Base-by-base conservation (phyloP, 2,888 invertebrate species). In the Cyclophora punctaria region DNA sequence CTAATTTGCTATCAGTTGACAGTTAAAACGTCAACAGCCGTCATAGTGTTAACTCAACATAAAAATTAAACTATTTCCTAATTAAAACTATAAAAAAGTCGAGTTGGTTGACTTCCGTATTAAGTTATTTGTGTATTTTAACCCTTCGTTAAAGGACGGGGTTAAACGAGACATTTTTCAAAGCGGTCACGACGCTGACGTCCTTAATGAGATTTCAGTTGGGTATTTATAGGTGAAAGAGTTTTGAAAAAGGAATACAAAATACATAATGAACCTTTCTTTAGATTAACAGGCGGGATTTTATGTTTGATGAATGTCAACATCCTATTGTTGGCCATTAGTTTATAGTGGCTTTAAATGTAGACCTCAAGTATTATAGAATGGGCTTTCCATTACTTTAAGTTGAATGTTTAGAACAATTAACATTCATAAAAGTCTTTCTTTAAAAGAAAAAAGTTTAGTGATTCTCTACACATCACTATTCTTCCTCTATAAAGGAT, bases 111-210 rank as follows among this genome's bases (percentile, higher is more conserved):
- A 79, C 86, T 88, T 88, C 88, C 88, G 86, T 69, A 75, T 80
- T 71, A 55, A 69, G 80, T 80, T 88, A 87, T 87, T 87, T 84
- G 84, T 85, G 83, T 73, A 69, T 60, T 73, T 83, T 86, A 87
- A 86, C 86, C 86, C 87, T 85, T 87, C 79, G 75, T 86, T 86
- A 86, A 76, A 72, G 82, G 83, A 81, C 62, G 78, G 86, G 87
- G 86, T 87, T 84, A 87, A 87, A 86, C 82, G 84, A 81, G 81
- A 86, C 83, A 86, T 88, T 85, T 84, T 79, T 88, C 87, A 88
- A 83, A 85, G 81, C 77, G 72, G 66, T 52, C 60, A 58, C 66
- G 61, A 74, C 75, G 75, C 77, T 83, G 84, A 83, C 84, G 75
- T 71, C 69, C 81, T 80, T 87, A 88, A 88, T 88, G 88, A 87